Evolutionary conservation across 1,140 invertebrate species (phyloP), one percentile per base, ranked within the genome.

Genomic region (Drosophila pseudoananassae): DNA sequence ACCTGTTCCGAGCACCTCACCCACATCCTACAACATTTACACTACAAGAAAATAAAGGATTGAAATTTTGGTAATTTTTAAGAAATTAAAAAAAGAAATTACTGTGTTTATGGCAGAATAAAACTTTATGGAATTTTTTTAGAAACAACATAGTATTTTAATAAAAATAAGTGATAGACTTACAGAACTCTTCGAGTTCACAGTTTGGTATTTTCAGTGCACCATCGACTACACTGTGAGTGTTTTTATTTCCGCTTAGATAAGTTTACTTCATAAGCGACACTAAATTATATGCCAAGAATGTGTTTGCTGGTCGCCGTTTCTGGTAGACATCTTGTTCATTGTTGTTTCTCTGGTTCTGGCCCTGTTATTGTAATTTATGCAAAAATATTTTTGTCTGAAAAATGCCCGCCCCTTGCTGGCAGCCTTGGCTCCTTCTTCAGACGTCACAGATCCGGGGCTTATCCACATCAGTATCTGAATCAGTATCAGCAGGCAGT

Each of bases 201-300:
- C 6, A 27, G 1, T n/a, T n/a, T n/a, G n/a, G n/a, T n/a, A 1
- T 25, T 50, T 25, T 1, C 8, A 43, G 45, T 63, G 46, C n/a
- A 55, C 2, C 33, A 7, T 23, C 20, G 45, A 47, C 46, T 33
- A 69, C 60, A 61, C 57, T 60, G 49, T 53, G 49, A 60, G 36
- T 69, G 31, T 74, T 74, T 89, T 80, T 88, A 89, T 88, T 88
- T 88, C 84, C 84, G 84, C 84, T 88, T 84, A 88, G 84, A 88
- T 88, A 88, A 88, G 79, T 88, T 88, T 84, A 89, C 88, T 88
- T 88, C 79, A 88, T 88, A 89, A 83, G 69, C 84, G 84, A 89
- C 84, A 89, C 84, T 88, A 88, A 88, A 88, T 88, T 88, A 88
- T 88, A 89, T 69, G 84, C 76, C 64, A 77, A 68, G 84, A 84